A percentile compares a stretch with the other conserved stretches of the same genome.
Conservation (phyloP, 2,888 invertebrate genomes). For the Alloscopus bannaensis region DNA sequence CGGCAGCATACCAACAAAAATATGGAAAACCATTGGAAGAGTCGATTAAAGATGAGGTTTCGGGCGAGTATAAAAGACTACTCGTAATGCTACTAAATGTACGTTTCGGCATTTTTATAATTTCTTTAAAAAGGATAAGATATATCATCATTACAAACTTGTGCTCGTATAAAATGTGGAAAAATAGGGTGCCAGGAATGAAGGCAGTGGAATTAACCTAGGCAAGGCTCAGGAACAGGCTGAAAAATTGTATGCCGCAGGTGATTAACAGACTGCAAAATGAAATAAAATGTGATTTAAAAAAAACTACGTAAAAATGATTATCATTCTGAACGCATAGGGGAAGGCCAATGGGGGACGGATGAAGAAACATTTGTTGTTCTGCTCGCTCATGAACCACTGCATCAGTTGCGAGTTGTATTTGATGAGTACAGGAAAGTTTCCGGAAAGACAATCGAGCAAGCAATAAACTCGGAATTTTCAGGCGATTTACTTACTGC, state of each 20-base stretch:
- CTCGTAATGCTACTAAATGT: constrained; percentile 84
- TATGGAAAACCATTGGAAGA: constrained; percentile 79
- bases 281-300: no score
- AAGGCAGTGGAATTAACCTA: constrained; percentile 79
- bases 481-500: constrained; percentile 82
- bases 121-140: neutral
- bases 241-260: constrained; percentile 83
- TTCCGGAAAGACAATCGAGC: constrained; percentile 84
- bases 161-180: neutral
- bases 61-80: constrained; percentile 86
- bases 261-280: no score
- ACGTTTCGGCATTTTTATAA: constrained; percentile 73
- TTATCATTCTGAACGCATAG: constrained; percentile 13
- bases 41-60: constrained; percentile 86
- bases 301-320: neutral
- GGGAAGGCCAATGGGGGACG: constrained; percentile 58
- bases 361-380: constrained; percentile 80
- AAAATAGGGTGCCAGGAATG: constrained; percentile 78
- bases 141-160: neutral
- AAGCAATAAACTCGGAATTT: constrained; percentile 81
- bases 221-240: constrained; percentile 84
- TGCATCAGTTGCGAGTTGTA: constrained; percentile 82
- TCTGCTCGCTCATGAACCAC: constrained; percentile 85
- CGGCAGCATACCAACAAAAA: constrained; percentile 79
- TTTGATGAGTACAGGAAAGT: constrained; percentile 86